These are phyloP conservation scores for Limnothrissa miodon DNA, from an alignment of 2,113 vertebrate genomes.

Conservation along the genomic window DNA sequence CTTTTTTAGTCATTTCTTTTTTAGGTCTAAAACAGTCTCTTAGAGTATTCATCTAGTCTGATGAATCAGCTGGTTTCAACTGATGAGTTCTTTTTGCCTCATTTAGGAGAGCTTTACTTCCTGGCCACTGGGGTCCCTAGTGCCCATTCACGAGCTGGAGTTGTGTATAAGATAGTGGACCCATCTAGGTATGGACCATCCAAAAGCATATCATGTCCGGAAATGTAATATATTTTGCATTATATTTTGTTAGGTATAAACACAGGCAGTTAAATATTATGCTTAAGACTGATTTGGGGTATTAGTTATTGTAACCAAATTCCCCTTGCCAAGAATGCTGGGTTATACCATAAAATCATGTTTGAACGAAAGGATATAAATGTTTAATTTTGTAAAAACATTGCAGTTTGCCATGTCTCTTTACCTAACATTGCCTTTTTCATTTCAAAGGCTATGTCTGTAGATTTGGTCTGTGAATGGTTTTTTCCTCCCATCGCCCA, in stretches of 20 bases:
- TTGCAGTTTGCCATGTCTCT: neutral
- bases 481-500: neutral
- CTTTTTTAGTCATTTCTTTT: too few species aligned
- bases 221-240: neutral
- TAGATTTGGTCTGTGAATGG: neutral
- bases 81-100: neutral
- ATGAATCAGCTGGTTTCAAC: neutral
- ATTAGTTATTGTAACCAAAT: neutral
- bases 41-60: neutral
- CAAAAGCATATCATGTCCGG: neutral
- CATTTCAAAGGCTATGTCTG: neutral
- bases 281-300: neutral
- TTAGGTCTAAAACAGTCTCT: too few species aligned
- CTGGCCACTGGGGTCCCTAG: slow-evolving; percentile 72
- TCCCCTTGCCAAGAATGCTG: neutral
- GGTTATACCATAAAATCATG: neutral
- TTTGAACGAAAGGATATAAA: neutral
- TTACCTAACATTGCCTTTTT: neutral
- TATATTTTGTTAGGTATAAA: neutral
- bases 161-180: slow-evolving; percentile 77
- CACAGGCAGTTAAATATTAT: neutral
- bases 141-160: slow-evolving; percentile 65
- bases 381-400: neutral
- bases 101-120: slow-evolving; percentile 76
- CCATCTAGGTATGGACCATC: slow-evolving; percentile 69